These are phyloP conservation scores for Upupa epops DNA, from an alignment of 2,113 vertebrate genomes.

Conservation along the genomic window DNA sequence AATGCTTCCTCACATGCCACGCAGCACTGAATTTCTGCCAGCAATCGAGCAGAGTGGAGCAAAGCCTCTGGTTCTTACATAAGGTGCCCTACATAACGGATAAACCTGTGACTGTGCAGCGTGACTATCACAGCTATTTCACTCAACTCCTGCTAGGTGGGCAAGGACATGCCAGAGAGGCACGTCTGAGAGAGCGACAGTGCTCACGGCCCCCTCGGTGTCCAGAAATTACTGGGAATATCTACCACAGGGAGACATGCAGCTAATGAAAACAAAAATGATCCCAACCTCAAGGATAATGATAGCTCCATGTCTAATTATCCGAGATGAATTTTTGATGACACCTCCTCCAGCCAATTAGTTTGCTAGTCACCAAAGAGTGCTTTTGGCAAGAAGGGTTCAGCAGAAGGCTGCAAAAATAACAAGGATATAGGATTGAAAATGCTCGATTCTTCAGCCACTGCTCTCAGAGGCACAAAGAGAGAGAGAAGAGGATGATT, in stretches of 20 bases:
- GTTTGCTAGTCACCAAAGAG: background rate
- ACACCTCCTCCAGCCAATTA: background rate
- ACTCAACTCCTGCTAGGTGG: background rate
- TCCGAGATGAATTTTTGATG: slow-evolving; percentile 33
- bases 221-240: slow-evolving; percentile 14
- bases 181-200: background rate
- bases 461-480: background rate
- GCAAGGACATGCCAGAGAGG: slow-evolving; percentile 13
- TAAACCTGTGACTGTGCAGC: background rate
- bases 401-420: background rate
- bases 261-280: slow-evolving; percentile 25
- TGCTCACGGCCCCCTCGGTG: background rate
- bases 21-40: background rate
- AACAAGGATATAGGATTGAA: background rate
- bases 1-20: background rate
- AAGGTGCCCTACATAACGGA: background rate
- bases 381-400: background rate
- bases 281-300: slow-evolving; percentile 27
- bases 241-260: background rate
- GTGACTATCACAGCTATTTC: background rate
- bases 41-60: background rate
- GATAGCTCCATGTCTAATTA: slow-evolving; percentile 49
- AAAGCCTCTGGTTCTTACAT: background rate
- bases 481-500: background rate
- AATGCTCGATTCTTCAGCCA: background rate